These are phyloP conservation scores for Fragum sueziense DNA, from an alignment of 2,888 invertebrate species.

Conservation along the genomic window DNA sequence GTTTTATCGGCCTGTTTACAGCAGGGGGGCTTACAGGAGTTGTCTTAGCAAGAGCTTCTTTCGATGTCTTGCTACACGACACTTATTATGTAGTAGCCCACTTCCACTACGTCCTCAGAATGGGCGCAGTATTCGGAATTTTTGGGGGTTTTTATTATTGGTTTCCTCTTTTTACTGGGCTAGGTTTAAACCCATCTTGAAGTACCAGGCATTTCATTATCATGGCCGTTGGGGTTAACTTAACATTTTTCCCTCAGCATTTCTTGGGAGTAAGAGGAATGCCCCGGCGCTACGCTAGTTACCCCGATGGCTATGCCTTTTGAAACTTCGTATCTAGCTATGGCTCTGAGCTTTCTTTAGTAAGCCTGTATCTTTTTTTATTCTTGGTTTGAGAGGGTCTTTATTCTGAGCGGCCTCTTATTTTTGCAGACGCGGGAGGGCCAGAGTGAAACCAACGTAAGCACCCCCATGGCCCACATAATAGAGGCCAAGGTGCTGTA, in stretches of 20 bases:
- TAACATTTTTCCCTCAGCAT: constrained; percentile 92
- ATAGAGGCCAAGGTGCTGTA: not conserved
- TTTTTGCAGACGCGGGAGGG: not conserved
- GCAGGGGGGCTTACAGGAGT: constrained; percentile 86
- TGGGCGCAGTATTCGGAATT: constrained; percentile 90
- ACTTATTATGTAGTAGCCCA: constrained; percentile 93
- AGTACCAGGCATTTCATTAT: constrained; percentile 87
- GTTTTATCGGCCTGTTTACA: constrained; percentile 91
- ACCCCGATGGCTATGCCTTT: constrained; percentile 85
- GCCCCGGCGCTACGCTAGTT: constrained; percentile 90
- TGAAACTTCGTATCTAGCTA: constrained; percentile 63
- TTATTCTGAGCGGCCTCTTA: not conserved
- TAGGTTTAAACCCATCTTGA: constrained; percentile 85
- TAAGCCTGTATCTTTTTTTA: not conserved
- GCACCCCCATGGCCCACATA: not conserved
- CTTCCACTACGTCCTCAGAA: constrained; percentile 91
- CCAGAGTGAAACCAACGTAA: not conserved
- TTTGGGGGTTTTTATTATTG: constrained; percentile 89
- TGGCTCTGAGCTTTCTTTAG: constrained; percentile 15
- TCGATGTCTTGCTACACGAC: constrained; percentile 91
- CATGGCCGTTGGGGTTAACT: constrained; percentile 90
- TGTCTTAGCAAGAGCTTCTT: constrained; percentile 86
- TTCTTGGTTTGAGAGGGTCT: constrained; percentile 12
- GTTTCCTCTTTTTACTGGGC: constrained; percentile 87
- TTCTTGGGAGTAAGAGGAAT: constrained; percentile 88